Evolutionary conservation across 2,888 invertebrate genomes (phyloP), one percentile per base, ranked within the genome.

Genomic region (Caenorhabditis angaria): DNA sequence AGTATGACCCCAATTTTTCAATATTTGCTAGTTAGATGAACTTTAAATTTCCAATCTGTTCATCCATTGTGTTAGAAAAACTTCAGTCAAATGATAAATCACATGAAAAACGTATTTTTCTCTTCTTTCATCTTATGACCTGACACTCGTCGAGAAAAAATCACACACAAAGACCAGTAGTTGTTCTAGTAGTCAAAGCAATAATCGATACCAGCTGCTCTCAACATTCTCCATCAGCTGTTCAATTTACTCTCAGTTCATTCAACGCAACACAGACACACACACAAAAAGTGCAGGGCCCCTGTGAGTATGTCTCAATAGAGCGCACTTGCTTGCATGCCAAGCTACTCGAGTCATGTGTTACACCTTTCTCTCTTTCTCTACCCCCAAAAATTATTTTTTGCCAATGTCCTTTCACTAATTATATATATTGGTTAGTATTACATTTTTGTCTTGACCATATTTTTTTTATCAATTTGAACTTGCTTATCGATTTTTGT

Each of bases 161-260:
- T n/a, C 10, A 32, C 32, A 8, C 32, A 41, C 10, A 41, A 41
- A 6, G 18, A 41, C 41, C 41, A 41, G 41, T 18, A 14, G n/a
- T n/a, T n/a, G n/a, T n/a, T n/a, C n/a, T n/a, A n/a, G n/a, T n/a
- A n/a, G n/a, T n/a, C n/a, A 41, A 41, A 32, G 12, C 12, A 41
- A 12, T 3, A 14, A 41, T 41, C 41, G 14, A 41, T 41, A 41
- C 41, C 41, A 41, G 41, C 41, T 41, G 41, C 41, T 41, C 41
- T 41, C 41, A 12, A 18, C 41, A 3, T 41, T 14, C 48, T 27
- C 27, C 63, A 66, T 66, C 71, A 71, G 71, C 71, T 71, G 71
- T 66, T 71, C n/a, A n/a, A n/a, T n/a, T n/a, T n/a, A n/a, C n/a
- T n/a, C n/a, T n/a, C n/a, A n/a, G 41, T 41, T 70, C 65, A 29